These are phyloP conservation scores for Periphyllus acericola DNA, from an alignment of 2,888 invertebrate genomes.

Conservation along the genomic window DNA sequence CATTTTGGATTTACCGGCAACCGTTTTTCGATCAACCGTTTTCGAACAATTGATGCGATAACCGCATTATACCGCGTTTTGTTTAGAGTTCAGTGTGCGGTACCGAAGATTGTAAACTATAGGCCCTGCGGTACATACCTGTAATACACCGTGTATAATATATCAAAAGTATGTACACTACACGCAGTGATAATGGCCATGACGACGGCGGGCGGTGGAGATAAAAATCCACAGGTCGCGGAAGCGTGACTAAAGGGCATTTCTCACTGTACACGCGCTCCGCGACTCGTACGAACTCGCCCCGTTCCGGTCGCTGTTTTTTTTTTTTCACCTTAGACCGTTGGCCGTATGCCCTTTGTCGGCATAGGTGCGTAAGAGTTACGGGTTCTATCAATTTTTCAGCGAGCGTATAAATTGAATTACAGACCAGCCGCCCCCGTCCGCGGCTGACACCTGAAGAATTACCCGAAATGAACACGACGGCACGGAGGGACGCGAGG, in stretches of 20 bases:
- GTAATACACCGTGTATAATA: too few relatives aligned
- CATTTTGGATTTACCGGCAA: too few relatives aligned
- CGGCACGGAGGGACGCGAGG: neutral
- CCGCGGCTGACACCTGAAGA: conserved; percentile 25
- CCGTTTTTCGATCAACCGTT: too few relatives aligned
- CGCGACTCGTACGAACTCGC: neutral
- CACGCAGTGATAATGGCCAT: too few relatives aligned
- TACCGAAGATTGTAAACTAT: too few relatives aligned
- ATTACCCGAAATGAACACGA: conserved; percentile 38
- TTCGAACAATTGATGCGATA: too few relatives aligned
- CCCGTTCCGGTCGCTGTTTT: neutral
- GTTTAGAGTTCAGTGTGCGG: too few relatives aligned
- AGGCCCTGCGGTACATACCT: too few relatives aligned
- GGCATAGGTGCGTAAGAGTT: neutral
- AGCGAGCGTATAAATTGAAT: conserved; percentile 45
- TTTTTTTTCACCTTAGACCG: neutral
- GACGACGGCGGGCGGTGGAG: neutral
- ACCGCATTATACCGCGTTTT: too few relatives aligned
- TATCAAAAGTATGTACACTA: too few relatives aligned
- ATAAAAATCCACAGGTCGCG: conserved; percentile 2
- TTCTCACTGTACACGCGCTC: neutral
- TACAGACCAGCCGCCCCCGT: neutral
- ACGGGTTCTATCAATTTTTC: conserved; percentile 35
- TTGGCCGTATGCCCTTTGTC: neutral
- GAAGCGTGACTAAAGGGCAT: conserved; percentile 33